Conservation (phyloP, 2,888 invertebrate species). For the Bursaphelenchus okinawaensis region DNA sequence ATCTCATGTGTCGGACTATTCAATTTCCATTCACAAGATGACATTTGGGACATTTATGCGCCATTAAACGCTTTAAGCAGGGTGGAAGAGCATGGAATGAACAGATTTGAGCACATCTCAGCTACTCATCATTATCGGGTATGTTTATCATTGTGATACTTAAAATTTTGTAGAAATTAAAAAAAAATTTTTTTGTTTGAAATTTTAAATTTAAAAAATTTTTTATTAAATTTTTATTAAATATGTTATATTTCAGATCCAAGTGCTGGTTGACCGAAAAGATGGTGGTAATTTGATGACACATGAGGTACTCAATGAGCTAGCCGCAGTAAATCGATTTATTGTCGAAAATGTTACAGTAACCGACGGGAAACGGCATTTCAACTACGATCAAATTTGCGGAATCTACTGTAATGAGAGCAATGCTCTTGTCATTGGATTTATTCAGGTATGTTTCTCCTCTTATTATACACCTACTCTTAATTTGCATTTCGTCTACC, state of each 20-base stretch:
- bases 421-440: constrained; percentile 47
- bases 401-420: constrained; percentile 54
- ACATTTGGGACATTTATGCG: constrained; percentile 56
- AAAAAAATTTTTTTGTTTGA: neutral
- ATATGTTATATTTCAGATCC: constrained; percentile 47
- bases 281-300: constrained; percentile 43
- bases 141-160: constrained; percentile 16
- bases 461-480: no score
- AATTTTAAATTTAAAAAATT: constrained; percentile 1
- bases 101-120: constrained; percentile 47
- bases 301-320: constrained; percentile 34
- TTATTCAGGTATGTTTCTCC: constrained; percentile 50
- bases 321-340: constrained; percentile 33
- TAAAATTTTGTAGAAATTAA: neutral
- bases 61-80: constrained; percentile 47
- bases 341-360: constrained; percentile 30
- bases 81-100: constrained; percentile 44
- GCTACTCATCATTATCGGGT: constrained; percentile 50
- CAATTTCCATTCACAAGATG: constrained; percentile 49
- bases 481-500: no score
- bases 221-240: neutral
- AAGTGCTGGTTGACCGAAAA: constrained; percentile 49
- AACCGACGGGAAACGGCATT: constrained; percentile 17
- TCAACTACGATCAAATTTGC: constrained; percentile 44
- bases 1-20: constrained; percentile 46